phyloP scores from a whole-genome alignment of 2,113 vertebrate species.

The Sciurus niger region DNA sequence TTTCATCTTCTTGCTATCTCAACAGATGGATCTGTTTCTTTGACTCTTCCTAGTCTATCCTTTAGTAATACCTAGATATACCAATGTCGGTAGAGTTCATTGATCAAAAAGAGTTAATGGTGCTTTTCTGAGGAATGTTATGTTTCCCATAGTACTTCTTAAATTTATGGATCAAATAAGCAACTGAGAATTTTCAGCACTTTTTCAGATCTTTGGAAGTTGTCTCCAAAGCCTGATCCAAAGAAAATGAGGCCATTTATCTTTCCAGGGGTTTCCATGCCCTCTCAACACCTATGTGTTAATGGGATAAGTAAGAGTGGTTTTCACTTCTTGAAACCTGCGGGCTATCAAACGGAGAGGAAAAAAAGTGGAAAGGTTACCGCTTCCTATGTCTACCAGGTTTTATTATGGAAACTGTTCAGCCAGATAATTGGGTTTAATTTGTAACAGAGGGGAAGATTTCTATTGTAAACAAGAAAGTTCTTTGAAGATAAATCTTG shows the following conservation, averaged over 20 bases:
- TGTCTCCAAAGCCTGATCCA: conserved; percentile 78
- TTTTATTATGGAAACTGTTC: conserved; percentile 77
- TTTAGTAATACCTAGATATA: conserved; percentile 63
- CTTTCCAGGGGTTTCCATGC: conserved; percentile 79
- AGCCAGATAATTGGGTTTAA: conserved; percentile 78
- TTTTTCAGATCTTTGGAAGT: conserved; percentile 77
- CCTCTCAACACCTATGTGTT: conserved; percentile 70
- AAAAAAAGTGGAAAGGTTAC: conserved; percentile 18
- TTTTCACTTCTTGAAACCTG: conserved; percentile 65
- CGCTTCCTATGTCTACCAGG: conserved; percentile 59
- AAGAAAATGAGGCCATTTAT: conserved; percentile 84
- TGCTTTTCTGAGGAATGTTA: conserved; percentile 87
- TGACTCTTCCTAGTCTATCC: conserved; percentile 73
- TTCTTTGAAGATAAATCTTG: conserved; percentile 78
- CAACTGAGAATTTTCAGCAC: conserved; percentile 77
- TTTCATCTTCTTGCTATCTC: conserved; percentile 85
- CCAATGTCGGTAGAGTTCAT: conserved; percentile 62
- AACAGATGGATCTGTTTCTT: conserved; percentile 87
- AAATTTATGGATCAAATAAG: conserved; percentile 88
- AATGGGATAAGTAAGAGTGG: conserved; percentile 68
- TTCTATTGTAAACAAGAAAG: conserved; percentile 78
- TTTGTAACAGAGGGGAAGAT: conserved; percentile 76
- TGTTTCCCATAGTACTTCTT: conserved; percentile 70
- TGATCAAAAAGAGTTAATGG: conserved; percentile 88
- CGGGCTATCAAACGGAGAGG: conserved; percentile 49